phyloP scores from a whole-genome alignment of 1,140 invertebrate species.

The Gerris buenoi region DNA sequence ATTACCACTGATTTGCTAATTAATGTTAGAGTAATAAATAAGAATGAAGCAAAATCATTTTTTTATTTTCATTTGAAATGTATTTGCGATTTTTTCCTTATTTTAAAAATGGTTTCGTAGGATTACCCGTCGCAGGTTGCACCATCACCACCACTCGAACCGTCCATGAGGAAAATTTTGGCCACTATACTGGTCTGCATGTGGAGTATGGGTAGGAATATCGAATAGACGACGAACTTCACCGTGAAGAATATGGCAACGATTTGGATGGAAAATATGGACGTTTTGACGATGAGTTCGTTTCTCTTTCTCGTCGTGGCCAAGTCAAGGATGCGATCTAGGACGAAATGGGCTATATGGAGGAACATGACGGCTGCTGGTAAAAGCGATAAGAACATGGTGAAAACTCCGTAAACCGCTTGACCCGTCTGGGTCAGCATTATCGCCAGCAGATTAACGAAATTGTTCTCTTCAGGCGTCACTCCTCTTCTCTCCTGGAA shows the following conservation, averaged over 20 bases:
- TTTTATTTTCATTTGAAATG: too few species aligned
- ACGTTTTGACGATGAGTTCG: conserved; percentile 10
- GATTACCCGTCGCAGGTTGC: not conserved
- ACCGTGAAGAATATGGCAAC: conserved; percentile 8
- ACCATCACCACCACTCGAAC: not conserved
- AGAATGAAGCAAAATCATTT: too few species aligned
- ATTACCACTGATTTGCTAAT: too few species aligned
- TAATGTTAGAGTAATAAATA: too few species aligned
- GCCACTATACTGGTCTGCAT: conserved; percentile 15
- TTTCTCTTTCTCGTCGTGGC: conserved; percentile 8
- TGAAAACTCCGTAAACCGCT: conserved; percentile 16
- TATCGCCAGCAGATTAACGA: conserved; percentile 12
- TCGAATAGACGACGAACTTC: conserved; percentile 6
- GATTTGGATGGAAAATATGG: conserved; percentile 7
- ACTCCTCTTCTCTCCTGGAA: conserved; percentile 14
- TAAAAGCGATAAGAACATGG: conserved; percentile 15
- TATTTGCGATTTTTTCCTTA: too few species aligned
- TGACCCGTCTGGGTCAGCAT: conserved; percentile 9
- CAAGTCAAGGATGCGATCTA: conserved; percentile 10
- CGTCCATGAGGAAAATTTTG: conserved; percentile 5
- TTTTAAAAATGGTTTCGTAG: too few species aligned
- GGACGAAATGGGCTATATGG: conserved; percentile 12
- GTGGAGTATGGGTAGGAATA: conserved; percentile 13
- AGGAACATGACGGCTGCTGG: conserved; percentile 12
- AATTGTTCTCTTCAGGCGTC: conserved; percentile 15